Percentiles rank a stretch among this genome's conserved stretches.
phyloP scores from a whole-genome alignment of 2,113 vertebrate species.

The Acanthisitta chloris region DNA sequence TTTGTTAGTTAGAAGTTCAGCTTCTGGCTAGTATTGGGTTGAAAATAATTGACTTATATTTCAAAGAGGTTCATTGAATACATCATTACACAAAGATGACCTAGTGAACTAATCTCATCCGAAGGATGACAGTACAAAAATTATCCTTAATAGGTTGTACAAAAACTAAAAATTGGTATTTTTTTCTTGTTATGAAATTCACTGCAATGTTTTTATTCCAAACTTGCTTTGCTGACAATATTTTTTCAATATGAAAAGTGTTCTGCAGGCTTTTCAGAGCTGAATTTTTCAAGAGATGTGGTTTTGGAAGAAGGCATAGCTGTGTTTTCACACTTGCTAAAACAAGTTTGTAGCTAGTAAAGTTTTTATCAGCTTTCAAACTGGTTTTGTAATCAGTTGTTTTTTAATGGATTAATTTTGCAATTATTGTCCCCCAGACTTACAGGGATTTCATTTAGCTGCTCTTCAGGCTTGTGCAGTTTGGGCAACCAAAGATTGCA shows the following conservation, averaged over 20 bases:
- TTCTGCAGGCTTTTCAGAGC: not conserved
- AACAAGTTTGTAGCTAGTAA: not conserved
- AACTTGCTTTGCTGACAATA: not conserved
- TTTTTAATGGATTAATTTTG: not conserved
- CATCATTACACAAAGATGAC: conserved; percentile 16
- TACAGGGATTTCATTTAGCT: not conserved
- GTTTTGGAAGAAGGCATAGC: not conserved
- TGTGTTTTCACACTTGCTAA: not conserved
- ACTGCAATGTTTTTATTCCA: not conserved
- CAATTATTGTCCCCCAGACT: not conserved
- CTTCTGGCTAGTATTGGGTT: conserved; percentile 47
- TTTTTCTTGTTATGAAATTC: not conserved
- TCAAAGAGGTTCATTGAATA: not conserved
- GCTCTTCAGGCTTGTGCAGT: not conserved
- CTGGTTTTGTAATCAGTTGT: not conserved
- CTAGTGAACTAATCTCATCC: not conserved
- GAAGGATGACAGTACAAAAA: conserved; percentile 9
- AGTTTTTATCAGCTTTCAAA: not conserved
- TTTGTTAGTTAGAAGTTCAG: conserved; percentile 59
- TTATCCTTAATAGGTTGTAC: not conserved
- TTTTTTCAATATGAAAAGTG: not conserved
- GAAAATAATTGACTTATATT: conserved; percentile 64
- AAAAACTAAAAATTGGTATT: not conserved
- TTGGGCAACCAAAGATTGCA: not conserved
- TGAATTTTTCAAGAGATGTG: not conserved